These are phyloP conservation scores for Gavia stellata DNA, from an alignment of 2,113 vertebrate species.

Conservation along the genomic window DNA sequence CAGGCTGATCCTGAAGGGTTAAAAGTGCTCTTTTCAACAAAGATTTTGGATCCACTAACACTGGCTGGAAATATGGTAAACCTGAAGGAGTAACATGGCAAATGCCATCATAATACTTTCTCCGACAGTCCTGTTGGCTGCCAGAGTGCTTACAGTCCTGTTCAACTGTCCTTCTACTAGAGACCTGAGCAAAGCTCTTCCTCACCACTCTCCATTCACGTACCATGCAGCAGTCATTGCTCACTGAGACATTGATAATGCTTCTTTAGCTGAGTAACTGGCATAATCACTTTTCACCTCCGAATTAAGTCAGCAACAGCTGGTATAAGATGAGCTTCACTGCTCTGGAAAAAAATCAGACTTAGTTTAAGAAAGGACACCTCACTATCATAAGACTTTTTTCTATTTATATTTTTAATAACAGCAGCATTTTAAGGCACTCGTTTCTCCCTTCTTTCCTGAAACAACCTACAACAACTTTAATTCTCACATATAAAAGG, in stretches of 20 bases:
- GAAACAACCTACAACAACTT: neutral
- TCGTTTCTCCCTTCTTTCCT: fast-evolving
- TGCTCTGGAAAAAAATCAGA: neutral
- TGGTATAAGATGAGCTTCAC: neutral
- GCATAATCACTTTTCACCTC: neutral
- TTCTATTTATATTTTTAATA: neutral
- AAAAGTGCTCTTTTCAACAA: neutral
- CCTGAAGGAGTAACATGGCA: neutral
- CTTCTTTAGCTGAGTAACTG: neutral
- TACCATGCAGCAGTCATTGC: fast-evolving
- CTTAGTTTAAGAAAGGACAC: neutral
- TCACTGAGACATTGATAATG: fast-evolving
- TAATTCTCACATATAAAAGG: neutral
- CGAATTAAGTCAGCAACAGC: neutral
- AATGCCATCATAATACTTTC: neutral
- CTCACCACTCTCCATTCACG: neutral
- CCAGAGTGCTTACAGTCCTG: neutral
- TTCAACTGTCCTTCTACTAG: neutral
- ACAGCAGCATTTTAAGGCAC: neutral
- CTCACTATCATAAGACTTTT: fast-evolving
- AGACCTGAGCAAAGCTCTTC: neutral
- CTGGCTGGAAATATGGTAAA: neutral
- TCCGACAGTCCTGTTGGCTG: neutral
- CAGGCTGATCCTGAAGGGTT: neutral
- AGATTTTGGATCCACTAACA: neutral